A percentile compares a stretch with the other conserved stretches of the same genome.
These are phyloP conservation scores for Coregonus clupeaformis DNA, from an alignment of 2,113 vertebrate species.

Conservation along the genomic window DNA sequence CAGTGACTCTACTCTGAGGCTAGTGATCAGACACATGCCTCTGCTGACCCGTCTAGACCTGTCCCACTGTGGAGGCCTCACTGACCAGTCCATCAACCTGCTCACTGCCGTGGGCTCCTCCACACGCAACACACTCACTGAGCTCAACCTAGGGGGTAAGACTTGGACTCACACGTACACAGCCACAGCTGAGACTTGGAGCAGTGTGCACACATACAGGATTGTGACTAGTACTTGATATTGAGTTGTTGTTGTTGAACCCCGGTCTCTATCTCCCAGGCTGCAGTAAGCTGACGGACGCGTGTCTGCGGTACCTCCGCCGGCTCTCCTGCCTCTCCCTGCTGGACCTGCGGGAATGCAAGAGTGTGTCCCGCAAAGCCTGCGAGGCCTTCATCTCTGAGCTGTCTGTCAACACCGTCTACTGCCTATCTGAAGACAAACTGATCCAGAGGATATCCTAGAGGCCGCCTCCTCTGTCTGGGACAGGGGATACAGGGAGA, in stretches of 20 bases:
- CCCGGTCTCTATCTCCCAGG: conserved; percentile 67
- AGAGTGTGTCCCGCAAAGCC: conserved; percentile 90
- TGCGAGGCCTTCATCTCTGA: conserved; percentile 97
- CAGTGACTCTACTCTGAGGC: conserved; percentile 88
- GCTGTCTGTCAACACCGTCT: conserved; percentile 93
- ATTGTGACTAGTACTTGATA: too few species aligned
- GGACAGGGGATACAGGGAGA: conserved; percentile 14
- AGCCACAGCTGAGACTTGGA: conserved; percentile 30
- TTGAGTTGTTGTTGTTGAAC: not conserved
- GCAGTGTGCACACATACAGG: not conserved
- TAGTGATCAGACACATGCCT: conserved; percentile 97
- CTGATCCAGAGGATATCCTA: conserved; percentile 98
- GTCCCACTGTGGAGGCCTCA: conserved; percentile 92
- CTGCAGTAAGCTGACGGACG: conserved; percentile 94
- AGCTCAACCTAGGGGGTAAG: conserved; percentile 93
- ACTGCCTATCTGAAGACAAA: conserved; percentile 98
- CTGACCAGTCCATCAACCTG: conserved; percentile 93
- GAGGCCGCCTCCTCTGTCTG: conserved; percentile 45
- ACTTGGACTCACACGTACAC: conserved; percentile 61
- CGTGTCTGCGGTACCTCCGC: conserved; percentile 88
- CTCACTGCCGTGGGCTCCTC: conserved; percentile 96
- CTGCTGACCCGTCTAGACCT: conserved; percentile 93
- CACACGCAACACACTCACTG: conserved; percentile 91
- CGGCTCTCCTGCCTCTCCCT: conserved; percentile 89
- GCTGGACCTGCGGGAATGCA: conserved; percentile 92